A percentile compares a stretch with the other conserved stretches of the same genome.
Conservation (phyloP, 2,888 invertebrate species). For the Pecten maximus region DNA sequence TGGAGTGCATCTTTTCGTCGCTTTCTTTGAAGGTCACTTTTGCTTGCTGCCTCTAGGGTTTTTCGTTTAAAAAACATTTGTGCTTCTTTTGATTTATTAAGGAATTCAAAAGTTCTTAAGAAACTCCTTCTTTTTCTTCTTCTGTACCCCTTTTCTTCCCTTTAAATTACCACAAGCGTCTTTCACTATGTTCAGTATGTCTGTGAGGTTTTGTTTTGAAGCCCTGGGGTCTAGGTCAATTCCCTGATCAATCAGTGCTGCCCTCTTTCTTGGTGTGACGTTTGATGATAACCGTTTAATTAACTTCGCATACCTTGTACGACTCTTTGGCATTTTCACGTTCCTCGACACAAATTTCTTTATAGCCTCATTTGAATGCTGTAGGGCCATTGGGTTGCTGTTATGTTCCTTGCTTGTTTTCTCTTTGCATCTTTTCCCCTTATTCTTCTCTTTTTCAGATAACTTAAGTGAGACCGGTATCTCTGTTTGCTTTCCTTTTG, state of each 20-base stretch:
- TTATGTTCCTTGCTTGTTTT: too few species aligned
- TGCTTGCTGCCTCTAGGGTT: background rate
- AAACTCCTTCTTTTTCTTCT: background rate
- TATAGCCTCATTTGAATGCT: too few species aligned
- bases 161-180: background rate
- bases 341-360: too few species aligned
- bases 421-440: too few species aligned
- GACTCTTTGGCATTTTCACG: conserved; percentile 46
- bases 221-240: background rate
- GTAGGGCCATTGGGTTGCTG: too few species aligned
- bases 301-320: conserved; percentile 48
- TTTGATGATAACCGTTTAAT: conserved; percentile 44
- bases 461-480: too few species aligned
- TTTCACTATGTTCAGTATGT: background rate
- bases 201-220: background rate
- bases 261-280: conserved; percentile 44
- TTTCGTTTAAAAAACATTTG: background rate
- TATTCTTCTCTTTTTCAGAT: too few species aligned
- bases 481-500: too few species aligned
- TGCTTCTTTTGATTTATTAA: background rate
- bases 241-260: conserved; percentile 23
- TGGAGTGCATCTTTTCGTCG: conserved; percentile 3
- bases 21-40: conserved; percentile 8
- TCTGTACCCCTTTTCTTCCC: conserved; percentile 11
- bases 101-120: background rate